These are phyloP conservation scores for Lophius americanus DNA, from an alignment of 2,797 vertebrate species.

Conservation along the genomic window DNA sequence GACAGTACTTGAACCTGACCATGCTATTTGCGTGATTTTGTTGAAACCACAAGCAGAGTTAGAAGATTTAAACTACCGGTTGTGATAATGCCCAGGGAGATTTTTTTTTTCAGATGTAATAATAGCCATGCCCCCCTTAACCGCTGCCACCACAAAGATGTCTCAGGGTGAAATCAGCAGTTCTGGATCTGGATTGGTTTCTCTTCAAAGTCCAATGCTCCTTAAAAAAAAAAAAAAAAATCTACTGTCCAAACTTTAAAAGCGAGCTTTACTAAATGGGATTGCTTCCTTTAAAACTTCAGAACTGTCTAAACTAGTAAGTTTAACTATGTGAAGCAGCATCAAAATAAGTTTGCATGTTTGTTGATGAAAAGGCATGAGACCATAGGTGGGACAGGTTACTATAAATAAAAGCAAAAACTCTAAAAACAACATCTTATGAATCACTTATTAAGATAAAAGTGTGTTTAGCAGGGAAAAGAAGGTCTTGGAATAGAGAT, in stretches of 20 bases:
- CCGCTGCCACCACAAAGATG: slow-evolving; percentile 17
- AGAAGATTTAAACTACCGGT: slow-evolving; percentile 28
- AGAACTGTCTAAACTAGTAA: neutral
- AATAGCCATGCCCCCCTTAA: slow-evolving; percentile 41
- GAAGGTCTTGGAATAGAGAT: too few relatives aligned
- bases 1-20: slow-evolving; percentile 1
- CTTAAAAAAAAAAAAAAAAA: neutral
- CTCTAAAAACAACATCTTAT: too few relatives aligned
- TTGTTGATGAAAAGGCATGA: too few relatives aligned
- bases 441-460: too few relatives aligned
- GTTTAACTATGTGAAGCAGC: neutral
- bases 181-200: slow-evolving; percentile 12
- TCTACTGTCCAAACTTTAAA: neutral
- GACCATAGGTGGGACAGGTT: too few relatives aligned
- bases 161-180: slow-evolving; percentile 15
- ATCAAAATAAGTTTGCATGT: too few relatives aligned
- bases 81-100: slow-evolving; percentile 23
- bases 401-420: too few relatives aligned
- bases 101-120: slow-evolving; percentile 33
- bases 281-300: slow-evolving; percentile 7
- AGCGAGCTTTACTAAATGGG: neutral
- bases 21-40: slow-evolving; percentile 27
- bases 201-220: neutral
- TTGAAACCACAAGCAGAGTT: slow-evolving; percentile 31
- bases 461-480: too few relatives aligned